Percentiles rank a stretch among this genome's conserved stretches.
Conservation (phyloP, 2,888 invertebrate genomes). For the Sialis lutaria region DNA sequence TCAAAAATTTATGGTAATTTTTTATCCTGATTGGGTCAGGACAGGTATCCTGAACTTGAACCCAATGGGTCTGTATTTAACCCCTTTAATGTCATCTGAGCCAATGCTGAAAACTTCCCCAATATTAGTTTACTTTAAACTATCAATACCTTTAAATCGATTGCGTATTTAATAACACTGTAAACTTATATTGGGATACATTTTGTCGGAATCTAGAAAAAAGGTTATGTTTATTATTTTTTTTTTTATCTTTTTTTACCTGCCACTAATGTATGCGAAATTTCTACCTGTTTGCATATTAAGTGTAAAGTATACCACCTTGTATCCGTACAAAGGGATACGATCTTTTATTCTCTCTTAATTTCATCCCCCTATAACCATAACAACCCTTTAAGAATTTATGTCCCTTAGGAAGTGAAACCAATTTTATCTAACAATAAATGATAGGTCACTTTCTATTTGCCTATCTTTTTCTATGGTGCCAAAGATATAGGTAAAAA, state of each 20-base stretch:
- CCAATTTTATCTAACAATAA: not conserved
- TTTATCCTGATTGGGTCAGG: not conserved
- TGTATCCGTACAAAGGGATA: not conserved
- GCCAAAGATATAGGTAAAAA: not conserved
- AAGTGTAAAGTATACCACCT: conserved; percentile 1
- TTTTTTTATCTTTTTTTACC: conserved; percentile 1
- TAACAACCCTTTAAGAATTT: not conserved
- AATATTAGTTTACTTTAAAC: too few relatives aligned
- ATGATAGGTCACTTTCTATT: not conserved
- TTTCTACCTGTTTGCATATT: conserved; percentile 6
- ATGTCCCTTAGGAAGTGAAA: not conserved
- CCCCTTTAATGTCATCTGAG: too few relatives aligned
- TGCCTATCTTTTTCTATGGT: not conserved
- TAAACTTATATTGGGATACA: not conserved
- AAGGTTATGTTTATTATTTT: conserved; percentile 1
- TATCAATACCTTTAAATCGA: too few relatives aligned
- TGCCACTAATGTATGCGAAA: conserved; percentile 6
- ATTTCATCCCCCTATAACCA: not conserved
- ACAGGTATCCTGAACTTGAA: not conserved
- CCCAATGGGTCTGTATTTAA: too few relatives aligned
- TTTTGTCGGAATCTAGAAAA: not conserved
- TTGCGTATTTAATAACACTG: not conserved
- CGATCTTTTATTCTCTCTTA: not conserved
- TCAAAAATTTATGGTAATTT: not conserved
- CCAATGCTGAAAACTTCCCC: too few relatives aligned